These are phyloP conservation scores for Penelope pileata DNA, from an alignment of 2,113 vertebrate genomes.

Conservation along the genomic window DNA sequence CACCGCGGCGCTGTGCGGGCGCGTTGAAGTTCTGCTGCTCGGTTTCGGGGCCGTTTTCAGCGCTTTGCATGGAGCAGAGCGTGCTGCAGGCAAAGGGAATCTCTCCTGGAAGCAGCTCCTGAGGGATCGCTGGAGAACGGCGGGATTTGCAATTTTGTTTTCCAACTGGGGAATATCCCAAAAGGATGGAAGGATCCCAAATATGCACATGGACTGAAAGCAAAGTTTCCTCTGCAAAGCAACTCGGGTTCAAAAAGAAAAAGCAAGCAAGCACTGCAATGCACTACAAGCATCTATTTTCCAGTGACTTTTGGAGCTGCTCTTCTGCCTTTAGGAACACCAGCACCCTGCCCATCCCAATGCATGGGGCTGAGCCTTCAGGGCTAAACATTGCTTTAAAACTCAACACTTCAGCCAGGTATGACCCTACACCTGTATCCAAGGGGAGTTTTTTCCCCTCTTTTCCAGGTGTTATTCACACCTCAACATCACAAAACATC, in stretches of 20 bases:
- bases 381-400: constrained; percentile 65
- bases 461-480: background rate
- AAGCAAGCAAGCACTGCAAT: background rate
- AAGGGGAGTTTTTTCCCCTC: background rate
- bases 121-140: background rate
- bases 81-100: background rate
- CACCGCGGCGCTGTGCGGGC: background rate
- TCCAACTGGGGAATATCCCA: background rate
- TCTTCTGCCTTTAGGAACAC: background rate
- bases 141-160: background rate
- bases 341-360: background rate
- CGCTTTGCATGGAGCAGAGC: background rate
- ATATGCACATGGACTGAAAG: background rate
- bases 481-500: background rate
- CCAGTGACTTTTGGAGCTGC: background rate
- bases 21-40: fast-evolving
- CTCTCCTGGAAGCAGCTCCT: background rate
- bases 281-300: background rate
- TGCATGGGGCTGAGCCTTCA: background rate
- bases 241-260: background rate
- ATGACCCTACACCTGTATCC: background rate
- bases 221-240: background rate
- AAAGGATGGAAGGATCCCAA: background rate
- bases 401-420: constrained; percentile 35
- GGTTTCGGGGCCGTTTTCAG: background rate